Evolutionary conservation across 2,888 invertebrate genomes (phyloP).

Genomic region (Scaptomyza flava): DNA sequence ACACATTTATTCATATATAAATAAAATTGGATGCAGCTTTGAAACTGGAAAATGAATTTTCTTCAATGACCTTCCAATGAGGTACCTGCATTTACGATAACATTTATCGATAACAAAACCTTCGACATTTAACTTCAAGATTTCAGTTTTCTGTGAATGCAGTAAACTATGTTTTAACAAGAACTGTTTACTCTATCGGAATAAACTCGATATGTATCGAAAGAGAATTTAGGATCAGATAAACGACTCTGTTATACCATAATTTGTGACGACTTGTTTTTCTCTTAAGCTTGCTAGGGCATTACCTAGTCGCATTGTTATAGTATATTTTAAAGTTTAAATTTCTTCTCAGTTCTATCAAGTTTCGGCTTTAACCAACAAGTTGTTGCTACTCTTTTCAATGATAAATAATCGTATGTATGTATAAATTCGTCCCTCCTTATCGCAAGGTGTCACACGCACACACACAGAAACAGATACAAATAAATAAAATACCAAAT

Average conservation of each 20-base stretch:
- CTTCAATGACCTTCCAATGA: background rate
- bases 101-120: background rate
- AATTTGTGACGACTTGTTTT: too few relatives aligned
- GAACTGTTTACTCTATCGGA: too few relatives aligned
- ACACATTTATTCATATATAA: too few relatives aligned
- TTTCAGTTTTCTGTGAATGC: too few relatives aligned
- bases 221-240: too few relatives aligned
- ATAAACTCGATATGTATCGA: too few relatives aligned
- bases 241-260: too few relatives aligned
- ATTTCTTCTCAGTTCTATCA: conserved; percentile 5
- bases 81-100: too few relatives aligned
- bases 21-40: conserved; percentile 9
- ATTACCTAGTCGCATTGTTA: background rate
- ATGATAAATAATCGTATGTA: conserved; percentile 42
- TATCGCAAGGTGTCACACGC: conserved; percentile 25
- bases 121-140: background rate
- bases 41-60: conserved; percentile 21
- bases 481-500: background rate
- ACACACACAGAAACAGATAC: conserved; percentile 11
- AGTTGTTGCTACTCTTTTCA: background rate
- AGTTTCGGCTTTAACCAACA: background rate
- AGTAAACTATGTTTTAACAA: too few relatives aligned
- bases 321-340: background rate
- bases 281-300: background rate
- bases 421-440: conserved; percentile 16